Percentiles rank a stretch among this genome's conserved stretches.
phyloP scores from a whole-genome alignment of 2,113 vertebrate species.

The Tychaedon coryphoeus region DNA sequence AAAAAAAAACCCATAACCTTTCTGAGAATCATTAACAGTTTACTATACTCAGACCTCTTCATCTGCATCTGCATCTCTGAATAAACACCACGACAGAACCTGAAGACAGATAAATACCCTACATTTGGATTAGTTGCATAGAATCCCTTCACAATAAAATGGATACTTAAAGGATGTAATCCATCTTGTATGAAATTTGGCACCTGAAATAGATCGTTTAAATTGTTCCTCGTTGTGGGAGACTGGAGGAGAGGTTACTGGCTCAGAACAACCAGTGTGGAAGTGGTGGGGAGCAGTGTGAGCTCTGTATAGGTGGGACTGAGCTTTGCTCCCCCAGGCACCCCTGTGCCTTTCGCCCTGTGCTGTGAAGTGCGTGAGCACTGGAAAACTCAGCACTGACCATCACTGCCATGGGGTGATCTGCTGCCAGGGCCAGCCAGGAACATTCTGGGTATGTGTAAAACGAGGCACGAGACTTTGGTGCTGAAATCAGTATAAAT shows the following conservation, averaged over 20 bases:
- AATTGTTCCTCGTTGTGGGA: neutral
- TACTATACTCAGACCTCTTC: neutral
- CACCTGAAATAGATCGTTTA: neutral
- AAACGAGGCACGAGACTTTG: fast-evolving
- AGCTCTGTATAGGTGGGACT: fast-evolving
- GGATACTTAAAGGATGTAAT: neutral
- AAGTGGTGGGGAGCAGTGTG: neutral
- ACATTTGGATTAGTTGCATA: neutral
- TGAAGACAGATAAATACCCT: neutral
- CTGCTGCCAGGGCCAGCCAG: neutral
- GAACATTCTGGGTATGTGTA: neutral
- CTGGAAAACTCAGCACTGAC: fast-evolving
- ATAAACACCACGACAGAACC: neutral
- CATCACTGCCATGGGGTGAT: fast-evolving
- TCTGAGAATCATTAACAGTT: neutral
- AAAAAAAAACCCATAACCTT: neutral
- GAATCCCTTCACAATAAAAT: neutral
- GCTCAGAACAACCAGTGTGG: neutral
- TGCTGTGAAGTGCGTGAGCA: fast-evolving
- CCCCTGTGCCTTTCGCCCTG: fast-evolving
- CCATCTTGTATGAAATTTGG: neutral
- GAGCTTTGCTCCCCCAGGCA: fast-evolving
- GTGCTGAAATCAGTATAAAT: neutral
- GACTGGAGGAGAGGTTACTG: neutral
- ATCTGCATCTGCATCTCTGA: neutral